Evolutionary conservation across 2,113 vertebrate genomes (phyloP).

Genomic region (Hyaena hyaena): DNA sequence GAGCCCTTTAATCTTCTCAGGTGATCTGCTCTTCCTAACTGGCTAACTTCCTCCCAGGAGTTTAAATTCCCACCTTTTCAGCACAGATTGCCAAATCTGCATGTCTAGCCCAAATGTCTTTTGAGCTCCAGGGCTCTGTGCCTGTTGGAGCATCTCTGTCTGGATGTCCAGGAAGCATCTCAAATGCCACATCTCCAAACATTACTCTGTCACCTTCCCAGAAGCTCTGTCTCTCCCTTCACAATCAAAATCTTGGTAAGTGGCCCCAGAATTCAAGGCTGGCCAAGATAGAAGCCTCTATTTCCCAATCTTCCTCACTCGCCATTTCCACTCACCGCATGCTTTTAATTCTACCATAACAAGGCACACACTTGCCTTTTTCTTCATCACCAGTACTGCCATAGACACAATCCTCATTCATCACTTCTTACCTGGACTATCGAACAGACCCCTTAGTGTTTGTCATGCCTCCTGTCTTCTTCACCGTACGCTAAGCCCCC

Average conservation of each 20-base stretch:
- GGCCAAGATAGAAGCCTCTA: neutral
- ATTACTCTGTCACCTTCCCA: neutral
- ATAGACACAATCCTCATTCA: neutral
- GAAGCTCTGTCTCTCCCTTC: neutral
- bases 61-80: neutral
- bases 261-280: neutral
- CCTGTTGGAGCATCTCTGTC: neutral
- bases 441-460: neutral
- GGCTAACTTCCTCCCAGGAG: neutral
- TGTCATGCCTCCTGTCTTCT: neutral
- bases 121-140: neutral
- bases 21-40: neutral
- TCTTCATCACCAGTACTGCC: neutral
- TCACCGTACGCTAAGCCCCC: fast-evolving
- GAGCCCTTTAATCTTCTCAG: neutral
- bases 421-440: neutral
- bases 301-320: neutral
- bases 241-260: neutral
- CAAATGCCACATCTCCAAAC: neutral
- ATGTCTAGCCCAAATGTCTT: neutral
- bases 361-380: neutral
- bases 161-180: neutral
- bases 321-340: neutral
- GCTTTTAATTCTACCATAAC: neutral
- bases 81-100: neutral